Base-by-base conservation (phyloP, 2,797 vertebrate genomes). In the Tachyglossus aculeatus region DNA sequence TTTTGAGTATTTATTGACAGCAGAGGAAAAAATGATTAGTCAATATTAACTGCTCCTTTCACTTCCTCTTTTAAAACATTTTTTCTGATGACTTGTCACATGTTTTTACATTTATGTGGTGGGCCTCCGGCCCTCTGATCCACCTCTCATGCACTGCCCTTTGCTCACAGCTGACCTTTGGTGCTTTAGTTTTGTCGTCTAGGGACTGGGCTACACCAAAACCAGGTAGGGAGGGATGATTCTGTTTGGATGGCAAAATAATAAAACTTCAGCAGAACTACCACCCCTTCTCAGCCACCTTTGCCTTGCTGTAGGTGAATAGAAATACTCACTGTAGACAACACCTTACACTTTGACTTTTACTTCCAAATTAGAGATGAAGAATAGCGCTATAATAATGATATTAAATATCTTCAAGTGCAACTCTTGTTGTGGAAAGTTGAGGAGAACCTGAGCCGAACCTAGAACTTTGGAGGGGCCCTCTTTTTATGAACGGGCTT, bases 21-120 rank as follows among this genome's bases (percentile, higher is more conserved):
- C 31, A 24, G n/a, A 71, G 77, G 78, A 84, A 74, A 63, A 74
- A 82, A 38, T 48, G 63, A 72, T 72, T 55, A 54, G 36, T 68
- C 59, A 45, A 19, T 39, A 53, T 37, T 66, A 67, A 59, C 7
- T 14, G 22, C 34, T 50, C 64, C 36, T n/a, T n/a, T n/a, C n/a
- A 2, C 77, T 74, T 78, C 64, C 69, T 67, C n/a, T n/a, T 54
- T 61, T 9, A 18, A 32, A 29, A 40, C 37, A 59, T 15, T n/a
- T 55, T 73, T 39, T 51, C 52, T 52, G 53, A 22, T 56, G 48
- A 21, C 27, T 58, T 62, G 74, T 63, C 75, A 50, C 54, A 22
- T 33, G 58, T n/a, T n/a, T n/a, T n/a, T n/a, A n/a, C n/a, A n/a
- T n/a, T n/a, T n/a, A n/a, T n/a, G n/a, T n/a, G n/a, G 47, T 59